Evolutionary conservation across 1,140 invertebrate species (phyloP), one percentile per base, ranked within the genome.

Genomic region (Cataglyphis hispanica): DNA sequence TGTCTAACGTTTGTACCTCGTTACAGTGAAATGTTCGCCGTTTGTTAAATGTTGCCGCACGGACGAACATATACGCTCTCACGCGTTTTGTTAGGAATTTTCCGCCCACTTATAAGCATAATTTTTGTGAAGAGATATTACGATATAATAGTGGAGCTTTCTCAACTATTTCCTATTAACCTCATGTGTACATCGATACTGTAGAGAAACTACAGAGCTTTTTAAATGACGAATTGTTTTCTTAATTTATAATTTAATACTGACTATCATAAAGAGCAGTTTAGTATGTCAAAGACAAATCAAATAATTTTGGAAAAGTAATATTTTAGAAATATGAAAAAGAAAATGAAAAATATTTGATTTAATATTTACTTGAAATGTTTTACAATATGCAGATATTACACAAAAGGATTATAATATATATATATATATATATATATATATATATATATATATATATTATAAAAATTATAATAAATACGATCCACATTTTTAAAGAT

Each of bases 41-140:
- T 81, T 70, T 81, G 50, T 72, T 72, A 72, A 67, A 81, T 16
- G 50, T 81, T 81, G 19, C 50, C 16, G 13, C 46, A 31, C 5
- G 69, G 3, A 11, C 27, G 69, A n/a, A 8, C 43, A 27, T 19
- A 19, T 31, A 3, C 31, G 25, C 13, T 19, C 25, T 31, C 6
- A 31, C 50, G 37, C 78, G n/a, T 40, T 81, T 72, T 13, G 22
- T 69, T 72, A 43, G 78, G 78, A 81, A 72, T 72, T 58, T 72
- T 60, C 34, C 37, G 34, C n/a, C 2, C 2, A 22, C 46, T 70
- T 37, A 40, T 25, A 4, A n/a, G 25, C 10, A 25, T 27, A n/a
- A 80, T 34, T 34, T 70, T 13, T 50, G 27, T 10, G 34, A 34
- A 2, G 3, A 2, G 37, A 13, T 16, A 11, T 50, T 50, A 10